Evolutionary conservation across 2,888 invertebrate genomes (phyloP), one percentile per base, ranked within the genome.

Genomic region (Brachycybe producta): DNA sequence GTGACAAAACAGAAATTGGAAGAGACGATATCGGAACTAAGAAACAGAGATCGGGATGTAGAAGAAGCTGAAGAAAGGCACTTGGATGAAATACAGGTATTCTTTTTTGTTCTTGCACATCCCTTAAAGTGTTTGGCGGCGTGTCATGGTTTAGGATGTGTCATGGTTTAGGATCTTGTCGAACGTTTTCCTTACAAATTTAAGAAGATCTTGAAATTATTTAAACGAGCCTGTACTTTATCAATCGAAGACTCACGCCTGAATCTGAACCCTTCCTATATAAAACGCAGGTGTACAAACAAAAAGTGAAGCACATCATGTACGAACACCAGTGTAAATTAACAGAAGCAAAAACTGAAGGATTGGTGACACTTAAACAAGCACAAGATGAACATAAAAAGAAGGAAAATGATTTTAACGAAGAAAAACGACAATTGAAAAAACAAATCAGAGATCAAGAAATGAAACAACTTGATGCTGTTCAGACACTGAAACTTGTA

Each of bases 281-380:
- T n/a, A n/a, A n/a, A n/a, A n/a, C 24, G 5, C 55, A 68, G 68
- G 79, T 85, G 49, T 85, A 85, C 61, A 85, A 86, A 62, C 91
- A 92, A 64, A 91, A 87, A 72, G 84, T 91, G 52, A 92, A 92
- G 63, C 87, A 90, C 70, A 70, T 92, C 38, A 80, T 88, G 66
- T 91, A 86, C 67, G 91, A 92, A 63, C 90, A 91, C 62, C 84
- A 87, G 63, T 82, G 81, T 52, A 80, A 83, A 62, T 74, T 85
- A 51, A 82, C 87, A 0, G 85, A 88, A 62, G 73, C 84, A 47
- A 81, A 86, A 64, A 86, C 87, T 11, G 87, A 90, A 62, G 79
- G 80, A 26, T 74, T 85, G 71, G 82, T 84, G 2, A 79, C 84
- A 4, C 66, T 91, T 35, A 84, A 87, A 70, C 72, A 80, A 52